These are phyloP conservation scores for human (Homo sapiens) DNA, from an alignment of 2,113 vertebrate species.

Conservation along the genomic window GRCh38 chr14:93076001-93076500, in stretches of 20 bases:
- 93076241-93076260: neutral
- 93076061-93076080: neutral
- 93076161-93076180: neutral
- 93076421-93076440: neutral
- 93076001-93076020: neutral
- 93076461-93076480: neutral
- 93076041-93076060: neutral
- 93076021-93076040: neutral
- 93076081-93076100: neutral
- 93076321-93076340: neutral
- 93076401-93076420: neutral
- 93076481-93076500: fast-evolving
- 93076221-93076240: neutral
- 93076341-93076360: neutral
- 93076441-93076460: neutral
- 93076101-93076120: neutral
- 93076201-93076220: neutral
- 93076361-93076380: neutral
- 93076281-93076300: neutral
- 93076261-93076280: no score
- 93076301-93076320: neutral
- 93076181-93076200: neutral
- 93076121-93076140: neutral
- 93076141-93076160: no score
- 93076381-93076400: neutral